A percentile compares a stretch with the other conserved stretches of the same genome.
Evolutionary conservation across 2,797 vertebrate species (phyloP).

Genomic region (Delichon dasypus): DNA sequence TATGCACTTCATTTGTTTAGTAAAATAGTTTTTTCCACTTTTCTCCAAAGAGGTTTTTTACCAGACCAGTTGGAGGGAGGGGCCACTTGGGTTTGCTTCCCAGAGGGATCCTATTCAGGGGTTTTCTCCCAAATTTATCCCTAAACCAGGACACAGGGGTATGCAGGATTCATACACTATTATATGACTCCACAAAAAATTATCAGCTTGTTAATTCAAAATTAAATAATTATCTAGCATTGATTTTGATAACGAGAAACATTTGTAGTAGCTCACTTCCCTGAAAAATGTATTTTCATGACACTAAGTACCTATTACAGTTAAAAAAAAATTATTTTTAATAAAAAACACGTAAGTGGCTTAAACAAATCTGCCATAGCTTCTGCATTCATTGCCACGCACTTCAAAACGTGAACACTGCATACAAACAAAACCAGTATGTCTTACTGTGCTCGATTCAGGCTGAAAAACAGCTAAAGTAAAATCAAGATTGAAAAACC

Average conservation of each 20-base stretch:
- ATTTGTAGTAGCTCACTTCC: not conserved
- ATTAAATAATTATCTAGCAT: not conserved
- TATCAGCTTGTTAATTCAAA: not conserved
- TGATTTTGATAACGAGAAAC: not conserved
- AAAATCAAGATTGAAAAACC: slow-evolving; percentile 93
- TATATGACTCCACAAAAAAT: not conserved
- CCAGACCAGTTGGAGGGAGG: too few species aligned
- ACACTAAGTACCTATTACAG: not conserved
- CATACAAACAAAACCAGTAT: not conserved
- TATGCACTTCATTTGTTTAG: too few species aligned
- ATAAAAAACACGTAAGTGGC: not conserved
- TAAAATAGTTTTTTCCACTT: too few species aligned
- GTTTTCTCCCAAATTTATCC: too few species aligned
- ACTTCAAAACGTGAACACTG: not conserved
- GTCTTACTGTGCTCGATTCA: slow-evolving; percentile 89
- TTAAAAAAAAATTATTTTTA: not conserved
- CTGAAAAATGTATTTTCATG: not conserved
- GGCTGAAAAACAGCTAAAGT: slow-evolving; percentile 93
- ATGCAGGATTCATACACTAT: not conserved
- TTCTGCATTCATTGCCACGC: not conserved
- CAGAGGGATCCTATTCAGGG: too few species aligned
- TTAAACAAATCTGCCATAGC: not conserved
- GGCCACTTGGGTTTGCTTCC: too few species aligned
- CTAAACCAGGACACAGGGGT: too few species aligned
- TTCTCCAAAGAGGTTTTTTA: too few species aligned